Conservation (phyloP, 2,888 invertebrate genomes). For the Cyaniris semiargus region DNA sequence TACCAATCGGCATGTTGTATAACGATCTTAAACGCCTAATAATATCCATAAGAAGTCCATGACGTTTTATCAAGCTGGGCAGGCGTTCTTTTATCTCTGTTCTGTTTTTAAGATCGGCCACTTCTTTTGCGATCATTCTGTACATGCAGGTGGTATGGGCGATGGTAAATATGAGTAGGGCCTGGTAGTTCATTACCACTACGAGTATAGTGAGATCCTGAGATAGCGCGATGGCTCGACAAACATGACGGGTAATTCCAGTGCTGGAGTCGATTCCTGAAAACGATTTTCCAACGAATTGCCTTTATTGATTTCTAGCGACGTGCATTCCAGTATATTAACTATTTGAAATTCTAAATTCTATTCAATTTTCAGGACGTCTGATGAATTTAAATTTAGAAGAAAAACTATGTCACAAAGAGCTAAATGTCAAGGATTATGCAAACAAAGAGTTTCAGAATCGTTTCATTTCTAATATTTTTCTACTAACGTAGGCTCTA, state of each 20-base stretch:
- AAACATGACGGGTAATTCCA: constrained; percentile 58
- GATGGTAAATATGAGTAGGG: constrained; percentile 58
- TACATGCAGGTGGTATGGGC: constrained; percentile 63
- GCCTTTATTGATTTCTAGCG: not conserved
- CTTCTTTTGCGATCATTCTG: constrained; percentile 34
- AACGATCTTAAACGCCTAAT: constrained; percentile 53
- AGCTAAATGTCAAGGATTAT: too few relatives aligned
- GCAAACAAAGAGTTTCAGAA: too few relatives aligned
- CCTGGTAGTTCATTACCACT: constrained; percentile 60
- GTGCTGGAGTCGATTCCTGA: constrained; percentile 48
- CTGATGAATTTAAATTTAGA: too few relatives aligned
- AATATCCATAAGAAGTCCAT: constrained; percentile 52
- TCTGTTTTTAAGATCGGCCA: not conserved
- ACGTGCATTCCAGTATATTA: not conserved
- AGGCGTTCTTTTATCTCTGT: not conserved
- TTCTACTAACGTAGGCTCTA: too few relatives aligned
- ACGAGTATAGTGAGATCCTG: constrained; percentile 55
- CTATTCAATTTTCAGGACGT: too few relatives aligned
- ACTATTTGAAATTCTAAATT: too few relatives aligned
- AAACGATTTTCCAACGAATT: constrained; percentile 14
- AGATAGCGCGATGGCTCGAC: constrained; percentile 48
- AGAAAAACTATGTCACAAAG: too few relatives aligned
- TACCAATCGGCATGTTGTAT: constrained; percentile 54
- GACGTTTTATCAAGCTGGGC: constrained; percentile 50
- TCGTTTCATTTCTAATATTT: too few relatives aligned